phyloP scores from a whole-genome alignment of 2,888 invertebrate genomes.

The Sylvicola cinctus region DNA sequence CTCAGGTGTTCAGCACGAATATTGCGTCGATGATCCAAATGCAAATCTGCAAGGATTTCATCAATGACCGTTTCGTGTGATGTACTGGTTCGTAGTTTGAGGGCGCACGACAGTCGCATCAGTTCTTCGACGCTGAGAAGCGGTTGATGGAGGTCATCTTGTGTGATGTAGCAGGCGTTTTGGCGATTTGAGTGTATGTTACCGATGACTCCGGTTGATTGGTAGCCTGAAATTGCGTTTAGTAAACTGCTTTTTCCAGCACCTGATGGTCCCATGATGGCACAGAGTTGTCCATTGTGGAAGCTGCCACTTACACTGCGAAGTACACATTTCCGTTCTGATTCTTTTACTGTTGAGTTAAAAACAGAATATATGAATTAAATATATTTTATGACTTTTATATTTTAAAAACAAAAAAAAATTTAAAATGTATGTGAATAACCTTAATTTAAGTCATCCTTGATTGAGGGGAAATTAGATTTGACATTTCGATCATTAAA shows the following conservation, averaged over 20 bases:
- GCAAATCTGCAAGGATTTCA: conserved; percentile 20
- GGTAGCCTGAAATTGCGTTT: conserved; percentile 50
- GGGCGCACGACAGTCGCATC: conserved; percentile 55
- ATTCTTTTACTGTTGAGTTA: conserved; percentile 23
- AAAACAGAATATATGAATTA: conserved; percentile 11
- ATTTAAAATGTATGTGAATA: too few species aligned
- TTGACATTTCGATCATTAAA: too few species aligned
- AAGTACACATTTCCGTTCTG: conserved; percentile 32
- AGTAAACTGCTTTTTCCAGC: conserved; percentile 59
- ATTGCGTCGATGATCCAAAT: conserved; percentile 20
- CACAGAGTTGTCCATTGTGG: conserved; percentile 38
- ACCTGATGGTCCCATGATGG: conserved; percentile 48
- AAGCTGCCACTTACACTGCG: conserved; percentile 41
- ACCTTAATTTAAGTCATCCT: too few species aligned
- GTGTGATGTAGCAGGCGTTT: conserved; percentile 65
- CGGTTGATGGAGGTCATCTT: conserved; percentile 52
- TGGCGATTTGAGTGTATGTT: conserved; percentile 48
- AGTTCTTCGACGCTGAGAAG: conserved; percentile 52
- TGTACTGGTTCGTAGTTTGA: conserved; percentile 34
- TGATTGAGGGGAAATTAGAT: too few species aligned
- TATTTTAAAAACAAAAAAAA: too few species aligned
- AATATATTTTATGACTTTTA: too few species aligned
- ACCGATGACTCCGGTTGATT: conserved; percentile 43
- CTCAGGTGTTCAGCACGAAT: conserved; percentile 33
- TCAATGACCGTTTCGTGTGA: conserved; percentile 16